Evolutionary conservation across 2,797 vertebrate species (phyloP).

Genomic region (Melanotaenia nigrans): DNA sequence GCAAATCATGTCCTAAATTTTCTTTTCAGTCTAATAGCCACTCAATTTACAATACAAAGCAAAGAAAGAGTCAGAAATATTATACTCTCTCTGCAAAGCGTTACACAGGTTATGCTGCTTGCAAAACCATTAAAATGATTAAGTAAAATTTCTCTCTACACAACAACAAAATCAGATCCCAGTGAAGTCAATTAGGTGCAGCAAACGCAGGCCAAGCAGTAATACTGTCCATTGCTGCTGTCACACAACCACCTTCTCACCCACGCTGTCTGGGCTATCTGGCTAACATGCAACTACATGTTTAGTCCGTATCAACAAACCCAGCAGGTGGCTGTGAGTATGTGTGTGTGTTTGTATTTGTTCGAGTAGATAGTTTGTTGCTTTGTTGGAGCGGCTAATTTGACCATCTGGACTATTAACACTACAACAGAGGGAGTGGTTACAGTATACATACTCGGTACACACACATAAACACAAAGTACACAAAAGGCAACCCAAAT

Average conservation of each 20-base stretch:
- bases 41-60: no score
- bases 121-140: constrained; percentile 3
- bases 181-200: constrained; percentile 31
- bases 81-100: background rate
- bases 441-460: constrained; percentile 61
- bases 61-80: background rate
- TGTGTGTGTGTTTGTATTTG: constrained; percentile 51
- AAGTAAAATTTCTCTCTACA: background rate
- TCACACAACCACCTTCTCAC: constrained; percentile 30
- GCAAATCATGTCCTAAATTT: background rate
- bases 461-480: constrained; percentile 25
- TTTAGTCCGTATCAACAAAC: constrained; percentile 65
- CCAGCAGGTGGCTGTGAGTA: constrained; percentile 68
- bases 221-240: constrained; percentile 30
- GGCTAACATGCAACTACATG: constrained; percentile 64
- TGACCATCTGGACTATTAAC: constrained; percentile 82
- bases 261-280: constrained; percentile 34
- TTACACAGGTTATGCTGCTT: background rate
- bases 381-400: constrained; percentile 84
- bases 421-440: constrained; percentile 74
- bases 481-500: constrained; percentile 14
- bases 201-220: constrained; percentile 19
- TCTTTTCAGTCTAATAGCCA: background rate
- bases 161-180: constrained; percentile 15
- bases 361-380: constrained; percentile 78